Base-by-base conservation (phyloP, 2,113 vertebrate species). In the Puffinus mauretanicus region DNA sequence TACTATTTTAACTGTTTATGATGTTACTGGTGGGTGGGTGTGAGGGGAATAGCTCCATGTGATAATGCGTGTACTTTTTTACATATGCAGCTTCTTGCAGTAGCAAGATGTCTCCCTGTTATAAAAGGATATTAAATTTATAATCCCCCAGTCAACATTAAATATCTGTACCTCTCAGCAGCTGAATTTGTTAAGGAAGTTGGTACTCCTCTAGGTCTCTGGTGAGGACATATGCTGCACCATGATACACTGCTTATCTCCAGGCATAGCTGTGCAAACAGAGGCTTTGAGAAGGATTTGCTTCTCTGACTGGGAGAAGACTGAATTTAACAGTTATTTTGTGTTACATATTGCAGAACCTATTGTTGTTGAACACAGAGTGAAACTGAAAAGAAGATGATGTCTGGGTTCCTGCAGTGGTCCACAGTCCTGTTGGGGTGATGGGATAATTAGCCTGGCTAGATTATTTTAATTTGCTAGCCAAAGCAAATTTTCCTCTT, bases 1-100 rank as follows among this genome's bases (percentile, higher is more conserved):
- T 96, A 91, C 73, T 79, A 57, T 88, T 94, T 89, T 88, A 90
- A 73, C 73, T 95, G 64, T 91, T 96, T 94, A 62, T 91, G 46
- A 49, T 84, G 42, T 61, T 91, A 54, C 47, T 86, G 32, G 67
- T 80, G 69, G 40, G 58, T 85, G 72, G 9, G 13, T 94, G 55
- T 82, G 66, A 87, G 44, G 22, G 38, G 44, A 97, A 79, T 47
- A 90, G 11, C 30, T 93, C 52, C 25, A 52, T 76, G 44, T 55
- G 69, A 71, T 66, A 82, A 62, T n/a, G 30, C 40, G 22, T 95
- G 16, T 25, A 26, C 34, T 70, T 84, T 86, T 52, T 66, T 66
- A 38, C 69, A 64, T 27, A 32, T 51, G 30, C 57, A 80, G 57
- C 30, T 94, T 85, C 30, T 57, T 90, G 58, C 36, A 42, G 49